phyloP scores from a whole-genome alignment of 2,113 vertebrate species.

The Ophiodon elongatus region DNA sequence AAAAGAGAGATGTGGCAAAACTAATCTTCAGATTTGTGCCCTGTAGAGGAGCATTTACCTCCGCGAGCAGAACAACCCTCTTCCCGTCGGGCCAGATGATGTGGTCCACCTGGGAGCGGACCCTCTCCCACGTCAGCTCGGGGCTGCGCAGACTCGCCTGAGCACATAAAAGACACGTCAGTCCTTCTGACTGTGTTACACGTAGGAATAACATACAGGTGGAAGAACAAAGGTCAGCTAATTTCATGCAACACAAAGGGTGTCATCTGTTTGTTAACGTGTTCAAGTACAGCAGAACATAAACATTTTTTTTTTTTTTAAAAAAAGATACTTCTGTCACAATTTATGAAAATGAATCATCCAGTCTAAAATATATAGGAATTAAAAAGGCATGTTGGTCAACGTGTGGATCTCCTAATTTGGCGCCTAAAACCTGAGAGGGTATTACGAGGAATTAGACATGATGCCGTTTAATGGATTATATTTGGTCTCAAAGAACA shows the following conservation, averaged over 20 bases:
- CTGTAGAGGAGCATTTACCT: slow-evolving; percentile 84
- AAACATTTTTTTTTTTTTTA: too few species aligned
- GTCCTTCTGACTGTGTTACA: not conserved
- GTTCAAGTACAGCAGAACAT: not conserved
- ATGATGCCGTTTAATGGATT: not conserved
- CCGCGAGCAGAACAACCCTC: slow-evolving; percentile 94
- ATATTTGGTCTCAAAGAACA: not conserved
- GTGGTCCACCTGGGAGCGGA: slow-evolving; percentile 97
- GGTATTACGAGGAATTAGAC: not conserved
- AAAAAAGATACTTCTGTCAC: not conserved
- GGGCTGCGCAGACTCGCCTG: slow-evolving; percentile 97
- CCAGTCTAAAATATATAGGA: not conserved
- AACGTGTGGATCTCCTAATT: not conserved
- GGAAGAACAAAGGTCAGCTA: not conserved
- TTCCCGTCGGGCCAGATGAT: slow-evolving; percentile 99
- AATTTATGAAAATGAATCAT: not conserved
- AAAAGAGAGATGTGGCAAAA: not conserved
- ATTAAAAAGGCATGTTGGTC: not conserved
- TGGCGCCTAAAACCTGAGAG: not conserved
- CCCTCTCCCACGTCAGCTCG: slow-evolving; percentile 98
- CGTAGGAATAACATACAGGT: not conserved
- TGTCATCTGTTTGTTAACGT: not conserved
- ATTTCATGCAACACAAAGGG: not conserved
- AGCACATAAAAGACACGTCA: slow-evolving; percentile 35
- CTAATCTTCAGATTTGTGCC: not conserved